Evolutionary conservation across 2,113 vertebrate species (phyloP).

Genomic region (Probosciger aterrimus): DNA sequence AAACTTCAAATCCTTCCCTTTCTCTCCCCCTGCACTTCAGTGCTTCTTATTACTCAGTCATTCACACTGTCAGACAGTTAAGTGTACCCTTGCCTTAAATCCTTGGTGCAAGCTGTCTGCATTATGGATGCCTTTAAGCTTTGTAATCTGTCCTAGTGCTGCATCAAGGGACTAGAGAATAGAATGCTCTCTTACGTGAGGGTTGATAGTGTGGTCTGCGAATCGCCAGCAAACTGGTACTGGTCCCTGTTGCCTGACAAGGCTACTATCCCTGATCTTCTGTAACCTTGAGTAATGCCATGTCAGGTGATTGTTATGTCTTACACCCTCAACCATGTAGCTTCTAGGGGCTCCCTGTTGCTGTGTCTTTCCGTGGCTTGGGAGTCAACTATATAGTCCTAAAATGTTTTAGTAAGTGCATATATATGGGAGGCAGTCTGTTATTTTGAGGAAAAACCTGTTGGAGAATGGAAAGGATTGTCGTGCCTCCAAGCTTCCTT

Average conservation of each 20-base stretch:
- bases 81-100: neutral
- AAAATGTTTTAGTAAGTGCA: neutral
- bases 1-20: neutral
- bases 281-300: neutral
- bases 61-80: neutral
- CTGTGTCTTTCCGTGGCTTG: neutral
- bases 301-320: neutral
- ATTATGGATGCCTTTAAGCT: neutral
- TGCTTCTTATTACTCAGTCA: neutral
- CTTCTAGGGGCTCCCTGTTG: neutral
- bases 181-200: neutral
- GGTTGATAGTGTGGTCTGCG: rapidly evolving
- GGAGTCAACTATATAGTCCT: neutral
- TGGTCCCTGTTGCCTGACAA: neutral
- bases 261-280: neutral
- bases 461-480: neutral
- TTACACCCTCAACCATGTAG: neutral
- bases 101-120: neutral
- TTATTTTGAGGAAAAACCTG: neutral
- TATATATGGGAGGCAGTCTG: neutral
- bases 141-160: neutral
- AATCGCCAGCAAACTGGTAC: neutral
- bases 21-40: neutral
- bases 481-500: neutral
- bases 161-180: neutral